Percentiles rank a stretch among this genome's conserved stretches.
These are phyloP conservation scores for Anneissia japonica DNA, from an alignment of 35 echinoderm and acorn worm species.

Conservation along the genomic window DNA sequence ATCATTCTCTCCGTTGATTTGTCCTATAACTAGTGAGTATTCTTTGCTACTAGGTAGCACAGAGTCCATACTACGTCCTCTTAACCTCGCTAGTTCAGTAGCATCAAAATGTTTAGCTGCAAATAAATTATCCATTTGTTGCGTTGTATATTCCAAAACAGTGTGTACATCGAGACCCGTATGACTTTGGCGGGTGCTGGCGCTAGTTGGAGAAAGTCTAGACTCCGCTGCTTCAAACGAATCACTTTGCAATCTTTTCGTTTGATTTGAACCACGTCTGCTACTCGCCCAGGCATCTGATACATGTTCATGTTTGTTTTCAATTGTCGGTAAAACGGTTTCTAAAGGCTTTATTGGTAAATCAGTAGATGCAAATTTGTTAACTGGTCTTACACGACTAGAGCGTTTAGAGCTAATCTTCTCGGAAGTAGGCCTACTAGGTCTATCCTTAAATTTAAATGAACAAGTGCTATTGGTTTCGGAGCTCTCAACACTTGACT, in stretches of 20 bases:
- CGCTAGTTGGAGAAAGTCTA: neutral
- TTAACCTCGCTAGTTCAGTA: neutral
- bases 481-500: neutral
- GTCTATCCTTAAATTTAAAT: neutral
- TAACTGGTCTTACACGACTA: too few relatives aligned
- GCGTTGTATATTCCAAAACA: neutral
- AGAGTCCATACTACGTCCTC: neutral
- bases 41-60: neutral
- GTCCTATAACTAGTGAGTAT: neutral
- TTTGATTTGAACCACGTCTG: neutral
- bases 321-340: neutral
- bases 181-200: neutral
- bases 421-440: neutral
- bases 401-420: too few relatives aligned
- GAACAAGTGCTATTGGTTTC: neutral
- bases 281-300: neutral
- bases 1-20: neutral
- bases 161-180: neutral
- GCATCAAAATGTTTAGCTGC: neutral
- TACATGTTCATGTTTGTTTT: neutral
- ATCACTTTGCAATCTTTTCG: neutral
- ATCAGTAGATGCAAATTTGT: neutral
- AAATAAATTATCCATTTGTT: neutral
- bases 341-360: neutral
- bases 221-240: neutral